Evolutionary conservation across 2,113 vertebrate species (phyloP).

Genomic region (Psittacus erithacus): DNA sequence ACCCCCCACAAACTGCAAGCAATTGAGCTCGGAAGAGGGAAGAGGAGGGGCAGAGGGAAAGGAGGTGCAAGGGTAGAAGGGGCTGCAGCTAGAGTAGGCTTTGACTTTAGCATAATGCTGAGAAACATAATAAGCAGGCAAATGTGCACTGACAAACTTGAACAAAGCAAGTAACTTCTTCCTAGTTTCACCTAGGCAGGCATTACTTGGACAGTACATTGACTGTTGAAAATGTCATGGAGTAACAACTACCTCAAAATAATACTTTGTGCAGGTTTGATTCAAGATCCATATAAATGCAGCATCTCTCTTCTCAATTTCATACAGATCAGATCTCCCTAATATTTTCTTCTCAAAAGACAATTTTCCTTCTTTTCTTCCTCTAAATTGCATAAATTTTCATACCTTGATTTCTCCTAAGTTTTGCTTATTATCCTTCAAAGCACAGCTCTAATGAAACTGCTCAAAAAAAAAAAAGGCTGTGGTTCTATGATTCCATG

Average conservation of each 20-base stretch:
- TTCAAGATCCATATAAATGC: not conserved
- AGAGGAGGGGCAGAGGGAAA: no score
- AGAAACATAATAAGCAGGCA: not conserved
- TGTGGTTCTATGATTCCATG: not conserved
- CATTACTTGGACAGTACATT: not conserved
- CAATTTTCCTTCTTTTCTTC: not conserved
- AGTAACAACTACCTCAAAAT: not conserved
- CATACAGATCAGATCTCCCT: not conserved
- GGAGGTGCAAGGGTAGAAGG: not conserved
- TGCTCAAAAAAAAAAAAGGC: not conserved
- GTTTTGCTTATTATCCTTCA: not conserved
- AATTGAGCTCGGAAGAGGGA: no score
- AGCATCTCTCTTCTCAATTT: not conserved
- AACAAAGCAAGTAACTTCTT: not conserved
- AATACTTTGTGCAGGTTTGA: not conserved
- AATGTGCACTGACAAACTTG: not conserved
- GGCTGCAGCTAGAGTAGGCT: not conserved
- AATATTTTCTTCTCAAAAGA: not conserved
- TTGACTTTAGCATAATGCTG: not conserved
- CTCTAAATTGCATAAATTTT: not conserved
- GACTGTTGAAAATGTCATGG: not conserved
- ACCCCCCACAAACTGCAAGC: no score
- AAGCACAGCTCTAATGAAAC: not conserved
- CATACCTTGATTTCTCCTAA: not conserved
- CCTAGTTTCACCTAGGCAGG: not conserved